phyloP scores from a whole-genome alignment of 2,113 vertebrate species.

The Octodon degus region DNA sequence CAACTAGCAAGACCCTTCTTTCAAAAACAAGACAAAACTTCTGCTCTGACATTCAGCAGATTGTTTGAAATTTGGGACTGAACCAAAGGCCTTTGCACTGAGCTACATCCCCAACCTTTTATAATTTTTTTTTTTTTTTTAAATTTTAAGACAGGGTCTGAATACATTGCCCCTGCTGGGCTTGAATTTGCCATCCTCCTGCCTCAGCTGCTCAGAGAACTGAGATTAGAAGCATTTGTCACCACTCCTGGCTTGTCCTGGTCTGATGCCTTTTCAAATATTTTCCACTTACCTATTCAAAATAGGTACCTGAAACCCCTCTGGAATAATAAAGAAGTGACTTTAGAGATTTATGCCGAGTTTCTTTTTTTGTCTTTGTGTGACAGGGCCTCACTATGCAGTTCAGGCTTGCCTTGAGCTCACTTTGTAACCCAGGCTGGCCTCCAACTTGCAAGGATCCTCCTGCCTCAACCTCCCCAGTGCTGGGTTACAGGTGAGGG shows the following conservation, averaged over 20 bases:
- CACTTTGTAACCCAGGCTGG: too few relatives aligned
- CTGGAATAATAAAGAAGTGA: neutral
- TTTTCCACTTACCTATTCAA: constrained; percentile 24
- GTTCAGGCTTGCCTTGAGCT: too few relatives aligned
- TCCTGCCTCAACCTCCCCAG: too few relatives aligned
- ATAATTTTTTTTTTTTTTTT: neutral
- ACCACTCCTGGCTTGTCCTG: neutral
- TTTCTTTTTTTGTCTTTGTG: too few relatives aligned
- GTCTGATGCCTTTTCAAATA: constrained; percentile 9
- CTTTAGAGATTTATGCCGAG: neutral
- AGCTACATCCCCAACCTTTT: neutral
- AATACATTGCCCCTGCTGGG: neutral
- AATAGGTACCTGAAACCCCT: neutral
- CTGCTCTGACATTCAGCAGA: neutral
- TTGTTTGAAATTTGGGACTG: neutral
- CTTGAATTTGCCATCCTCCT: neutral
- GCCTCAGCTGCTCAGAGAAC: neutral
- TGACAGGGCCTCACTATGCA: too few relatives aligned
- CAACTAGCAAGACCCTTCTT: neutral
- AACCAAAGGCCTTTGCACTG: neutral
- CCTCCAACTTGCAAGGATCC: too few relatives aligned
- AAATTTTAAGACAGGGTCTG: neutral
- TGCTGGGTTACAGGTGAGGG: too few relatives aligned
- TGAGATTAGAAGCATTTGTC: neutral
- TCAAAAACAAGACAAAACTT: neutral